A percentile compares a stretch with the other conserved stretches of the same genome.
Conservation (phyloP, 2,797 vertebrate genomes). For the Xenopus petersii region DNA sequence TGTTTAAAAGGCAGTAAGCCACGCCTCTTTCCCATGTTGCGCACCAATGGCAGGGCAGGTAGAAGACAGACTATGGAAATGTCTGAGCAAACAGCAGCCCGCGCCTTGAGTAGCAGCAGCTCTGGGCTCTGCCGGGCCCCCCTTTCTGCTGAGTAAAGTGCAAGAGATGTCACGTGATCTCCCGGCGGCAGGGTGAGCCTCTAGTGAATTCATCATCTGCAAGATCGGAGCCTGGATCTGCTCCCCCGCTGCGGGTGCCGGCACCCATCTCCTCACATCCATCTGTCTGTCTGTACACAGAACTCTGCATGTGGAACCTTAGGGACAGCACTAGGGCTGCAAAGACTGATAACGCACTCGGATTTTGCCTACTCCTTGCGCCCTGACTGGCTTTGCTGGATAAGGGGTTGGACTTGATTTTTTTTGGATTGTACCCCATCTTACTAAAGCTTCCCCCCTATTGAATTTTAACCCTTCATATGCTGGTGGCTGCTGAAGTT, state of each 20-base stretch:
- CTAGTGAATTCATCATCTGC: conserved; percentile 37
- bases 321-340: conserved; percentile 1
- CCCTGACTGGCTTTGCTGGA: conserved; percentile 57
- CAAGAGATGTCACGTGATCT: conserved; percentile 67
- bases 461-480: conserved; percentile 64
- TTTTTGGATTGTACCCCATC: conserved; percentile 50
- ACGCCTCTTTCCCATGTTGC: conserved; percentile 72
- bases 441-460: conserved; percentile 38
- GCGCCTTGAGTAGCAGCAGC: conserved; percentile 68
- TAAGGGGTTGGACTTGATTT: conserved; percentile 64
- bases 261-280: conserved; percentile 21
- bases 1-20: conserved; percentile 20
- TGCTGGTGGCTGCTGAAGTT: conserved; percentile 63
- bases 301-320: conserved; percentile 29
- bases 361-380: conserved; percentile 46
- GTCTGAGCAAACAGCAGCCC: conserved; percentile 64
- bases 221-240: conserved; percentile 34
- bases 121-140: conserved; percentile 52
- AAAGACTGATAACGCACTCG: conserved; percentile 12
- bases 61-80: conserved; percentile 41
- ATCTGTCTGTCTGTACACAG: neutral
- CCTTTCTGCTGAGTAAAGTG: conserved; percentile 65
- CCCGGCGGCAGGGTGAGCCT: conserved; percentile 56
- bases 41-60: conserved; percentile 78
- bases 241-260: conserved; percentile 30